Base-by-base conservation (phyloP, 2,113 vertebrate genomes). In the Lagopus leucura region DNA sequence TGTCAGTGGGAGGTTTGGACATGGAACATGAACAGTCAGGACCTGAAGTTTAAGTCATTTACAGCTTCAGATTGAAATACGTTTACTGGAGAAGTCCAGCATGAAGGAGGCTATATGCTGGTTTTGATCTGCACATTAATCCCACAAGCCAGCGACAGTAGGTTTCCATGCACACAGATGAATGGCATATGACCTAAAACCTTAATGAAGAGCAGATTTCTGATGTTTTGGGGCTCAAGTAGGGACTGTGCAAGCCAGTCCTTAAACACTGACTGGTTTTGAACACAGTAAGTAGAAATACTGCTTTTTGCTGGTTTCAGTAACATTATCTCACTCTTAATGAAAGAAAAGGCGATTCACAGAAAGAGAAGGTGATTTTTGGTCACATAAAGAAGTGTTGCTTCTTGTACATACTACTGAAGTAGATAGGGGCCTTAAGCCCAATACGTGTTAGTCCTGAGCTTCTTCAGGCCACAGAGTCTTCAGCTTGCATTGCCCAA, bases 51-150 rank as follows among this genome's bases (percentile, higher is more conserved):
- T 57, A 65, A 82, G 30, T 11, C 22, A 20, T 70, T 89, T 73
- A 54, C 60, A 93, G 30, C 34, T 67, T 86, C 19, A 58, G 54
- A 25, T 18, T 64, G 36, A 92, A 89, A 84, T 69, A 47, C 1
- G 13, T 52, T 36, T 15, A 13, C 15, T 47, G 48, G 42, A 79
- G 48, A 93, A 84, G 78, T 43, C 40, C 36, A 69, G 28, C 25
- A 36, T 2, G 2, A 69, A 89, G 57, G 48, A 16, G 24, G 16
- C 27, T 30, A 10, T 32, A 5, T 0, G 0, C 28, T 74, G 54
- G 3, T 54, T 87, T 70, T 73, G n/a, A 79, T 65, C 74, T 45
- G 48, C 2, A 0, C n/a, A 36, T 36, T 54, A 52, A 30, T 45
- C 67, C 55, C 63, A n/a, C 48, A 22, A 22, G 34, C 27, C n/a